Conservation (phyloP, 2,888 invertebrate genomes). For the Balanococcus diminutus region DNA sequence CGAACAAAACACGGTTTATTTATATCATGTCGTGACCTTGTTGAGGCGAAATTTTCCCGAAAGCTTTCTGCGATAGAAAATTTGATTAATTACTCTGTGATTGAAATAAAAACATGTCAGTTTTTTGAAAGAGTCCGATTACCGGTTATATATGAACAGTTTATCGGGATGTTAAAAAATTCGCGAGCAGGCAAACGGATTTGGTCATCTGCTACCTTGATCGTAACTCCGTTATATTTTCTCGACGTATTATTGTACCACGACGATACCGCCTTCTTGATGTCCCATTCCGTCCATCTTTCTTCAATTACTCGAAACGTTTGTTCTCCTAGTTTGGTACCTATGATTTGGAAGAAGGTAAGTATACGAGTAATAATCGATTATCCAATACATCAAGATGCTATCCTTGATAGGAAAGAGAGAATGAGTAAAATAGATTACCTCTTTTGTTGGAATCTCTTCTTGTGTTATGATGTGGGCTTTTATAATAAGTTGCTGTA, state of each 20-base stretch:
- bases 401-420: too few species aligned
- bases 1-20: background rate
- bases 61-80: conserved; percentile 29
- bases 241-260: conserved; percentile 18
- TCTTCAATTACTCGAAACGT: background rate
- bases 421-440: background rate
- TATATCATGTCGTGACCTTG: background rate
- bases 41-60: background rate
- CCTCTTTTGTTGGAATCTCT: background rate
- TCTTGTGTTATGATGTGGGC: background rate
- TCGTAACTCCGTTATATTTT: conserved; percentile 27
- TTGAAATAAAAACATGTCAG: conserved; percentile 20
- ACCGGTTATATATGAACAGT: conserved; percentile 43
- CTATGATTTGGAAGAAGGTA: background rate
- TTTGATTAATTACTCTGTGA: conserved; percentile 31
- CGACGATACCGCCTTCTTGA: background rate
- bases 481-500: background rate
- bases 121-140: conserved; percentile 25
- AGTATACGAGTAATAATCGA: background rate
- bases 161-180: conserved; percentile 32
- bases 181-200: conserved; percentile 13
- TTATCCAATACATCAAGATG: too few species aligned
- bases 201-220: conserved; percentile 43
- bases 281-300: conserved; percentile 41
- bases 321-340: background rate